Evolutionary conservation across 2,888 invertebrate genomes (phyloP).

Genomic region (Cantharis lateralis): DNA sequence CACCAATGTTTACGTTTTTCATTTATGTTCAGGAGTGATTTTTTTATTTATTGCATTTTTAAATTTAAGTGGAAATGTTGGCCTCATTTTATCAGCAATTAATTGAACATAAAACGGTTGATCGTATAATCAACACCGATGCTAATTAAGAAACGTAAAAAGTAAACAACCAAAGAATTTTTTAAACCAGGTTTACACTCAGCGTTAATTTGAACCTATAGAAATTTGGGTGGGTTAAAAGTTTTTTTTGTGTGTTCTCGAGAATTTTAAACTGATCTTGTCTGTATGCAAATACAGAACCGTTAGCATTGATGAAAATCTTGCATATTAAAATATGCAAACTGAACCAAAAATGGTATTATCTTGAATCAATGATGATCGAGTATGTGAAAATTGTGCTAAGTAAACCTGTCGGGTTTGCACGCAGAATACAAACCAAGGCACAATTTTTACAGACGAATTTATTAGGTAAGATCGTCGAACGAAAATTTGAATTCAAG

Average conservation of each 20-base stretch:
- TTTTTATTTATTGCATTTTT: not conserved
- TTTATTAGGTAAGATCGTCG: not conserved
- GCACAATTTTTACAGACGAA: slow-evolving; percentile 4
- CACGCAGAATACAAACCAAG: slow-evolving; percentile 7
- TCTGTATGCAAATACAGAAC: not conserved
- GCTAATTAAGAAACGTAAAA: not conserved
- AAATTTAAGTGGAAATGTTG: not conserved
- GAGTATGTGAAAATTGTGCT: slow-evolving; percentile 23
- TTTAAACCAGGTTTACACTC: not conserved
- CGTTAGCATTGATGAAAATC: not conserved
- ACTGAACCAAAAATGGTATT: slow-evolving; percentile 11
- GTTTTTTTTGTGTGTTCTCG: not conserved
- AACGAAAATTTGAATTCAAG: not conserved
- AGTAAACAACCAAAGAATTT: not conserved
- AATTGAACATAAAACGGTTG: not conserved
- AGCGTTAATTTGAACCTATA: not conserved
- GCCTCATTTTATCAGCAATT: not conserved
- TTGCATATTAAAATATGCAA: not conserved
- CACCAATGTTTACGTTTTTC: slow-evolving; percentile 41
- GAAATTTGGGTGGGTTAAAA: too few relatives aligned
- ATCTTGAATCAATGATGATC: slow-evolving; percentile 19
- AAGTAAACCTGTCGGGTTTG: slow-evolving; percentile 13
- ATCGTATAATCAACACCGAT: not conserved
- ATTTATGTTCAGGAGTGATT: slow-evolving; percentile 24
- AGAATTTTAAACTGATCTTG: not conserved